Evolutionary conservation across 2,113 vertebrate species (phyloP), one percentile per base, ranked within the genome.

Genomic region (Bufo bufo): DNA sequence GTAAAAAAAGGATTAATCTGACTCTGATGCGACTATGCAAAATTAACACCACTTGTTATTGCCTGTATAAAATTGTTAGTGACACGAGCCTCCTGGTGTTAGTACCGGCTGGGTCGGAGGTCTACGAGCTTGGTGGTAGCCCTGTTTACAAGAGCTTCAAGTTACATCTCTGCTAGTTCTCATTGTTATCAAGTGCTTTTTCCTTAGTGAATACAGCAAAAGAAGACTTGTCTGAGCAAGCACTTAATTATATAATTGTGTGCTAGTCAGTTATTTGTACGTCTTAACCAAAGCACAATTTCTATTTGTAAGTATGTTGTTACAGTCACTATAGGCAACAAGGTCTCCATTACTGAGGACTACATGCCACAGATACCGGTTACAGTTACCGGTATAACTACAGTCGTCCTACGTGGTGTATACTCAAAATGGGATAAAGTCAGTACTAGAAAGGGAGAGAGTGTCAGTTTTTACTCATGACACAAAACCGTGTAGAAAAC

Each of bases 201-300:
- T 43, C 16, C 72, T 50, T 75, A 49, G 19, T 45, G 72, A 75
- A 49, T 75, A 45, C 17, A 75, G 72, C 72, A 3, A 3, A 43
- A 74, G 69, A 45, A 74, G 71, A 75, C 72, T 75, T 75, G 72
- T 75, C 72, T 50, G 45, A 50, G 17, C 72, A 75, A 7, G 72
- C 16, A 20, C 45, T 8, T 20, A 49, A 6, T 11, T 50, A 50
- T 50, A 50, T 49, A 75, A 10, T 75, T 50, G 45, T 75, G 45
- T 20, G 43, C 71, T 47, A 74, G 71, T 75, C 72, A 12, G 45
- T 50, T 75, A 75, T 49, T 75, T 75, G 50, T 75, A 75, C 20
- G 72, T 49, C 72, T 50, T 50, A 14, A 49, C 72, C 16, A 75
- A 75, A 75, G 72, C 45, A 75, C 45, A 45, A 20, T 43, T 75